These are phyloP conservation scores for Ochropleura plecta DNA, from an alignment of 2,888 invertebrate species.

Conservation along the genomic window DNA sequence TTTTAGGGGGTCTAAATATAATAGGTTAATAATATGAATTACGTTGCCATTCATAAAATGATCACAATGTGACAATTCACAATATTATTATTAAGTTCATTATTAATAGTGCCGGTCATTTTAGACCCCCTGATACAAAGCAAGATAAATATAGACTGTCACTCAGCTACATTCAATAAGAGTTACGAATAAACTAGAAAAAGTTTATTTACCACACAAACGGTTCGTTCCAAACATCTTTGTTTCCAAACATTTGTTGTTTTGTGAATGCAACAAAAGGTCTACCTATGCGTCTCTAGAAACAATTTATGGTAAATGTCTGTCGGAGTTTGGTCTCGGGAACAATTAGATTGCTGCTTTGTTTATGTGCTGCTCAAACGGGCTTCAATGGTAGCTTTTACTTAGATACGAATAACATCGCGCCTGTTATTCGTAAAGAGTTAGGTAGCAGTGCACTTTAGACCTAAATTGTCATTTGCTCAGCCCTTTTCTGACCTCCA, in stretches of 20 bases:
- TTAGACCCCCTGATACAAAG: conserved; percentile 20
- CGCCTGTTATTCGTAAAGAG: not conserved
- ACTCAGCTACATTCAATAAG: conserved; percentile 44
- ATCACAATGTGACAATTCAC: too few species aligned
- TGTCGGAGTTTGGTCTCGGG: conserved; percentile 33
- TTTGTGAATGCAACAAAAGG: conserved; percentile 26
- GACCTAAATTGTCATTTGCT: too few species aligned
- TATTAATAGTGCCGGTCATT: too few species aligned
- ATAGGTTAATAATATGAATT: too few species aligned
- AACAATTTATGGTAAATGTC: conserved; percentile 46
- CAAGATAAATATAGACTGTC: conserved; percentile 44
- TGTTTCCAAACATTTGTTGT: conserved; percentile 10
- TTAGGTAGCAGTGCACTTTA: not conserved
- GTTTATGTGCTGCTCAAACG: conserved; percentile 30
- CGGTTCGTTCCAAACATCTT: conserved; percentile 5
- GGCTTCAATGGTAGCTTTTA: conserved; percentile 9
- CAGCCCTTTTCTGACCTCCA: too few species aligned
- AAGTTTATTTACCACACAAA: conserved; percentile 40
- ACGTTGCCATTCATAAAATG: too few species aligned
- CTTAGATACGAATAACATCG: conserved; percentile 2
- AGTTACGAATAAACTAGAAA: conserved; percentile 42
- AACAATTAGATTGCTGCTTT: conserved; percentile 40
- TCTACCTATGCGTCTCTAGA: conserved; percentile 7
- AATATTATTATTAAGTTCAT: too few species aligned
- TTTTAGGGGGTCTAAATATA: not conserved